These are phyloP conservation scores for Charadrius vociferus DNA, from an alignment of 2,113 vertebrate species.

Conservation along the genomic window DNA sequence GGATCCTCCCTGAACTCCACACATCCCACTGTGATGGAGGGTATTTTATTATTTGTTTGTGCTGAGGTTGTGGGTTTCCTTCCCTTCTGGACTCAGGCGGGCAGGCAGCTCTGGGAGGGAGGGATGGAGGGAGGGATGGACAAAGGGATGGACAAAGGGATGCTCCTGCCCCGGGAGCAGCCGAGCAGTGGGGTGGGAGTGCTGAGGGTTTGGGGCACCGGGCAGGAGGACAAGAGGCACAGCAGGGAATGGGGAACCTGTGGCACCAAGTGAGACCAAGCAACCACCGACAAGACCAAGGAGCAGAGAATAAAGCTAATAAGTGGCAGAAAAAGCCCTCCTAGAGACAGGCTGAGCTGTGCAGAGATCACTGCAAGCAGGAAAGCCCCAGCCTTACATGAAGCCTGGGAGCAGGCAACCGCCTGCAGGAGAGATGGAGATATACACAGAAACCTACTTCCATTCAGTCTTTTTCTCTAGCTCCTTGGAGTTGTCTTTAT, in stretches of 20 bases:
- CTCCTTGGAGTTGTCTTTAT: neutral
- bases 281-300: neutral
- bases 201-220: accelerated
- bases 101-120: neutral
- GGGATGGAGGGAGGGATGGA: neutral
- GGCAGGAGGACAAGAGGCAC: neutral
- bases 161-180: neutral
- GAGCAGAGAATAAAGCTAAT: neutral
- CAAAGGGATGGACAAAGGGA: neutral
- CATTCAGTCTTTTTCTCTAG: neutral
- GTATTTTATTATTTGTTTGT: neutral
- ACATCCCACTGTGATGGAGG: neutral
- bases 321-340: neutral
- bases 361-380: neutral
- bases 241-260: neutral
- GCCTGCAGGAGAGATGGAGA: neutral
- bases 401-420: neutral
- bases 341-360: neutral
- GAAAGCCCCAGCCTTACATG: neutral
- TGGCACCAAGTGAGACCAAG: accelerated
- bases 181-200: neutral
- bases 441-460: neutral
- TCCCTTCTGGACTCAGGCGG: neutral
- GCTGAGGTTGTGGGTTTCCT: neutral
- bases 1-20: neutral